Evolutionary conservation across 2,888 invertebrate genomes (phyloP).

Genomic region (Cecidostiba fungosa): DNA sequence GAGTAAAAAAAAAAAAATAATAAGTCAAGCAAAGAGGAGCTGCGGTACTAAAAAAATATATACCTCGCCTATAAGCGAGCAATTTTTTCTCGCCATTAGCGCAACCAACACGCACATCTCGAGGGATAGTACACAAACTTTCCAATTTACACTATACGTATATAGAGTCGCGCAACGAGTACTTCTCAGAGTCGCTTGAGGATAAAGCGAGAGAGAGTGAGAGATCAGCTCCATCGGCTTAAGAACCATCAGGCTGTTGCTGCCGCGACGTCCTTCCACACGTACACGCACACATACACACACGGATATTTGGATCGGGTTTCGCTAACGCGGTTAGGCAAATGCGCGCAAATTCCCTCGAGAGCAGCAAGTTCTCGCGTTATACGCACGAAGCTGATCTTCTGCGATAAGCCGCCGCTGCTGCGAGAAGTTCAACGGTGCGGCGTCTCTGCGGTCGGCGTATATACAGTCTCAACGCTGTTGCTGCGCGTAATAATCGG

Average conservation of each 20-base stretch:
- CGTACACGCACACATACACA: not conserved
- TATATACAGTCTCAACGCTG: not conserved
- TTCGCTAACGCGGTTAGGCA: slow-evolving; percentile 73
- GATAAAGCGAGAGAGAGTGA: not conserved
- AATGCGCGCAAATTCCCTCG: slow-evolving; percentile 70
- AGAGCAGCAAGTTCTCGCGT: slow-evolving; percentile 40
- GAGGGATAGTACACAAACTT: not conserved
- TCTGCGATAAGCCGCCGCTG: not conserved
- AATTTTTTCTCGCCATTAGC: not conserved
- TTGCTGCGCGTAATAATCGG: slow-evolving; percentile 37
- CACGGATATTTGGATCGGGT: slow-evolving; percentile 70
- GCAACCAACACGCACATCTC: not conserved
- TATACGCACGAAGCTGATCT: slow-evolving; percentile 6
- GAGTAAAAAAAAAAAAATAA: too few relatives aligned
- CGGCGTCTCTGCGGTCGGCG: not conserved
- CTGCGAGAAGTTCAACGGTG: not conserved
- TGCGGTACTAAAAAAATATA: not conserved
- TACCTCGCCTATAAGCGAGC: not conserved
- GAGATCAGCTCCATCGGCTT: slow-evolving; percentile 35
- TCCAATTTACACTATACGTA: not conserved
- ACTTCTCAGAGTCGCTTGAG: too few relatives aligned
- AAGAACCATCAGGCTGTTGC: slow-evolving; percentile 45
- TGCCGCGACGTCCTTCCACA: slow-evolving; percentile 17
- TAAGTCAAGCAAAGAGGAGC: not conserved
- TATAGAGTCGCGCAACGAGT: too few relatives aligned